Evolutionary conservation across 2,797 vertebrate species (phyloP).

Genomic region (Pseudochaenichthys georgianus): DNA sequence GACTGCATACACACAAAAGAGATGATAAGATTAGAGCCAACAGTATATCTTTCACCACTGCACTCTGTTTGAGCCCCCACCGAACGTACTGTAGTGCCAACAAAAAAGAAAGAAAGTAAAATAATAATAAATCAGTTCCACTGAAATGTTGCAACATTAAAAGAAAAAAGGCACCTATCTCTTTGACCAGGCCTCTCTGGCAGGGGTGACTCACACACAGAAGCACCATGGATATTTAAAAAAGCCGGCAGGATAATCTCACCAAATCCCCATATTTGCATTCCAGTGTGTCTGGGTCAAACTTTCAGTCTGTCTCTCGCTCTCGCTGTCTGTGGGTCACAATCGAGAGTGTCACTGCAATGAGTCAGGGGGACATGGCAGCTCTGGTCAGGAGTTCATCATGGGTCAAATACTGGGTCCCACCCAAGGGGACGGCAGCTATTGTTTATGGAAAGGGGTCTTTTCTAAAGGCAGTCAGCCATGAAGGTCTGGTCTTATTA

Average conservation of each 20-base stretch:
- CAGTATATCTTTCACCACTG: conserved; percentile 54
- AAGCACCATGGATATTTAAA: conserved; percentile 51
- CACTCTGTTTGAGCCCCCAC: conserved; percentile 49
- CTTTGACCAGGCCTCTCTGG: conserved; percentile 50
- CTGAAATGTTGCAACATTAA: conserved; percentile 47
- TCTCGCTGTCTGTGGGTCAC: conserved; percentile 63
- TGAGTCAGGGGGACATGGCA: conserved; percentile 74
- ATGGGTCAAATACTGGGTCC: conserved; percentile 75
- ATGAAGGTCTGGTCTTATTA: conserved; percentile 67
- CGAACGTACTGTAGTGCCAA: conserved; percentile 33
- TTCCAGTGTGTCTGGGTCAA: conserved; percentile 76
- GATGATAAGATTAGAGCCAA: conserved; percentile 59
- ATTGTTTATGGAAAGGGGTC: conserved; percentile 66
- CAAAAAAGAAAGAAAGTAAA: conserved; percentile 40
- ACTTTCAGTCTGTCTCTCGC: conserved; percentile 65
- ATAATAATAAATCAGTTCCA: conserved; percentile 61
- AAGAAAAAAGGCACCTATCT: conserved; percentile 53
- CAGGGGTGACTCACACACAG: conserved; percentile 39
- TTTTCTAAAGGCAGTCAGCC: conserved; percentile 55
- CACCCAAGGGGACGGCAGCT: conserved; percentile 56
- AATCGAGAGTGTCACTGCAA: conserved; percentile 59
- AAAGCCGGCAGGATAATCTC: conserved; percentile 65
- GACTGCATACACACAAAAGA: conserved; percentile 50
- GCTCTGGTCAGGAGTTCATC: conserved; percentile 78
- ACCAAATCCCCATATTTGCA: conserved; percentile 71